Evolutionary conservation across 2,113 vertebrate genomes (phyloP).

Genomic region (Misgurnus anguillicaudatus): DNA sequence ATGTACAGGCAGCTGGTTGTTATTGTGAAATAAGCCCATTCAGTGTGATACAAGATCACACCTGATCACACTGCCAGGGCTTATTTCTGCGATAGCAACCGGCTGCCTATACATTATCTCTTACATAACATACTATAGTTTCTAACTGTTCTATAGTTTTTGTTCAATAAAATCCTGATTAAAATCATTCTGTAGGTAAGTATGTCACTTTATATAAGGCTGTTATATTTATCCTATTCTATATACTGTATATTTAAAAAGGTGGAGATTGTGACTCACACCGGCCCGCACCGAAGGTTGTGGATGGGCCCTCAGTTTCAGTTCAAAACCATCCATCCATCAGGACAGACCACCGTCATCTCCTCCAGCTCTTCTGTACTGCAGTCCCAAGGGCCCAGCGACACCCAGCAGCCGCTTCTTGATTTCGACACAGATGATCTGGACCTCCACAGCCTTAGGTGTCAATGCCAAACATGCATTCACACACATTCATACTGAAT

Average conservation of each 20-base stretch:
- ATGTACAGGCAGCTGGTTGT: too few relatives aligned
- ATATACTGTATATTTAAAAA: slow-evolving; percentile 57
- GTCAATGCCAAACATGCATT: slow-evolving; percentile 30
- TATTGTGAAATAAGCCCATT: too few relatives aligned
- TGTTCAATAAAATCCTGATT: too few relatives aligned
- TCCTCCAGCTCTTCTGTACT: slow-evolving; percentile 97
- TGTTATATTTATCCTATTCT: too few relatives aligned
- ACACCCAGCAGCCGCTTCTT: slow-evolving; percentile 92
- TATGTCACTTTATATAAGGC: too few relatives aligned
- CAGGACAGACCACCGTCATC: slow-evolving; percentile 96
- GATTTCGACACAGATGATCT: slow-evolving; percentile 97
- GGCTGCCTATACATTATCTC: too few relatives aligned
- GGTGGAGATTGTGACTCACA: slow-evolving; percentile 99
- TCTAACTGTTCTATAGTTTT: too few relatives aligned
- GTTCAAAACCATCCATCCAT: slow-evolving; percentile 98
- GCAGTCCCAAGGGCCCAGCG: slow-evolving; percentile 90
- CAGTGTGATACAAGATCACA: too few relatives aligned
- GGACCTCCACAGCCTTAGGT: slow-evolving; percentile 97
- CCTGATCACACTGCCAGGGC: too few relatives aligned
- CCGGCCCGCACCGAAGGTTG: slow-evolving; percentile 90
- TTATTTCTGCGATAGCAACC: too few relatives aligned
- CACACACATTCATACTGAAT: slow-evolving; percentile 13
- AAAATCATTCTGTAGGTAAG: too few relatives aligned
- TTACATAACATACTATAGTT: too few relatives aligned
- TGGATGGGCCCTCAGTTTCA: slow-evolving; percentile 99